Base-by-base conservation (phyloP, 2,797 vertebrate genomes). In the Sebastiscus tertius region DNA sequence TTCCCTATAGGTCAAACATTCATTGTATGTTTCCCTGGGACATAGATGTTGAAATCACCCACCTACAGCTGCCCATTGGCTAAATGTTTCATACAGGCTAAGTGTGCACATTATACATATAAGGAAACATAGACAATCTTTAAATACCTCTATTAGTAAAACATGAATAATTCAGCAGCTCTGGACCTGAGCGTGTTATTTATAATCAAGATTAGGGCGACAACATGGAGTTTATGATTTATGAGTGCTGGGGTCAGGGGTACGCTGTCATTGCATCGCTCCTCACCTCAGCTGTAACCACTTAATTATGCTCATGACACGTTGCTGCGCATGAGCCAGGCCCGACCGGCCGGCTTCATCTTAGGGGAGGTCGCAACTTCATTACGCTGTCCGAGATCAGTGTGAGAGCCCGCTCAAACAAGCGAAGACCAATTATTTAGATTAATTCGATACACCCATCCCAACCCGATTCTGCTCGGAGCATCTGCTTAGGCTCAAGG, bases 391-490 rank as follows among this genome's bases (percentile, higher is more conserved):
- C 75, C 52, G 33, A 76, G 83, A 90, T 83, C 84, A 81, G 74
- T 6, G 70, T 3, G 67, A 55, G 79, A 83, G 82, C 67, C 65
- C 1, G 49, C 91, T 94, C 85, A 75, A 89, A 92, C 90, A 85
- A 80, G 87, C 89, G 84, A 80, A 58, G 80, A 84, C 89, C 90
- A 90, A 92, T 94, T 92, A 94, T 93, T 93, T 90, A 88, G 92
- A 95, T 94, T 92, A 93, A 93, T 93, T 90, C 54, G 80, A 92
- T 75, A 42, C 89, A 84, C 85, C 89, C 88, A 89, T 87, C 75
- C 89, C 90, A 85, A 88, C 87, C 89, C 80, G 84, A 85, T 84
- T 90, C 87, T 73, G 86, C 87, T 85, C 14, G 1, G 77, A 92
- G 93, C 92, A 89, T 94, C 93, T 94, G 91, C 90, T 89, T 67